Evolutionary conservation across 2,113 vertebrate genomes (phyloP).

Genomic region (Ginglymostoma cirratum): DNA sequence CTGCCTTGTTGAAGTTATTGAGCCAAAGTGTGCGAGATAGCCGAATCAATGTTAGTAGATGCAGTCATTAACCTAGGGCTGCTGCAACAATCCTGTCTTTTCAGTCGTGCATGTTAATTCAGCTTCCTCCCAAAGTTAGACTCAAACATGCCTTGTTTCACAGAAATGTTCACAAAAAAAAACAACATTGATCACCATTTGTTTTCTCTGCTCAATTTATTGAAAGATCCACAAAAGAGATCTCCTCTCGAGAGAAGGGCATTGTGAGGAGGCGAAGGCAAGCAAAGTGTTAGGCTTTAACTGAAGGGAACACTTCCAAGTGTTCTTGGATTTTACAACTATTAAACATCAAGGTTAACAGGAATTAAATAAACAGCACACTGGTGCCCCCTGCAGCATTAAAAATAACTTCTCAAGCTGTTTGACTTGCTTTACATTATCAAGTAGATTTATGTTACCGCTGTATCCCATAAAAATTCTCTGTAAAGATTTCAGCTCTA

Average conservation of each 20-base stretch:
- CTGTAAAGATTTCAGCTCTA: neutral
- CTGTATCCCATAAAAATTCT: neutral
- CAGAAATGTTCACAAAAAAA: neutral
- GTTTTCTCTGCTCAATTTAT: conserved; percentile 1
- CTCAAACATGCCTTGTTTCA: neutral
- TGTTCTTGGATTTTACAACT: neutral
- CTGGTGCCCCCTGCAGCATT: conserved; percentile 34
- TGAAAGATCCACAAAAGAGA: neutral
- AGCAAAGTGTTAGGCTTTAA: neutral
- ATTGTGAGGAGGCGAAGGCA: neutral
- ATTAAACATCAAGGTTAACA: neutral
- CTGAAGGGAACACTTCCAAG: neutral
- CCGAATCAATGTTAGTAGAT: neutral
- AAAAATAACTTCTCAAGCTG: neutral
- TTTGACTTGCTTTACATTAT: neutral
- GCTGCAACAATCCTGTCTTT: neutral
- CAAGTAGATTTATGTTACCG: neutral
- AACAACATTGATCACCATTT: neutral
- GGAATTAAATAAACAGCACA: neutral
- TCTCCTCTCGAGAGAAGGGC: neutral
- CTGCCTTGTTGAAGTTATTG: neutral
- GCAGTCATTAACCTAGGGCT: neutral
- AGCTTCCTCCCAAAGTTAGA: neutral
- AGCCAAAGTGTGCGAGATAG: neutral
- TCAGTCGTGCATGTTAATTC: neutral